Conservation (phyloP, 2,113 vertebrate genomes). For the Aldabrachelys gigantea region DNA sequence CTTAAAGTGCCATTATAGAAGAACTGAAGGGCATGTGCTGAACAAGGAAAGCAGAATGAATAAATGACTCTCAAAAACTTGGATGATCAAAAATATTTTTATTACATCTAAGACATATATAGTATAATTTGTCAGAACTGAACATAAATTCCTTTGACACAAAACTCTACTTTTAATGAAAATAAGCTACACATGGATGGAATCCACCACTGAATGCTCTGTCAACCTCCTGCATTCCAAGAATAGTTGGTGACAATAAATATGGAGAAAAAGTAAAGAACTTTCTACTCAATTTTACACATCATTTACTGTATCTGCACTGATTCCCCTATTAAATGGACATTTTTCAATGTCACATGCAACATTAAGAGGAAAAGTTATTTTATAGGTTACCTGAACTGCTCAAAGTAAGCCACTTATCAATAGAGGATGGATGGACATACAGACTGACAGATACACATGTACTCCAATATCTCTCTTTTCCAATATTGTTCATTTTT, state of each 20-base stretch:
- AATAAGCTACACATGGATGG: conserved; percentile 64
- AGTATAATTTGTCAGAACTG: conserved; percentile 41
- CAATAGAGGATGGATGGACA: background rate
- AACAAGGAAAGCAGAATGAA: conserved; percentile 39
- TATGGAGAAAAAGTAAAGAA: conserved; percentile 55
- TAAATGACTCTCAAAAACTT: conserved; percentile 30
- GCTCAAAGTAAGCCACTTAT: background rate
- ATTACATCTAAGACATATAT: conserved; percentile 24
- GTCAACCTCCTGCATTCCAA: conserved; percentile 11
- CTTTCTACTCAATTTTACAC: conserved; percentile 70
- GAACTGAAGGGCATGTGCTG: background rate
- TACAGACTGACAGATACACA: no score
- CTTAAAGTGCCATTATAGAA: conserved; percentile 1
- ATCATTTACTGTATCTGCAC: conserved; percentile 51
- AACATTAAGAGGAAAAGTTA: conserved; percentile 26
- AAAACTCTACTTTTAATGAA: conserved; percentile 68
- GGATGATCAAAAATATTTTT: conserved; percentile 57
- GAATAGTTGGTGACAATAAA: conserved; percentile 55
- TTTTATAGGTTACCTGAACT: background rate
- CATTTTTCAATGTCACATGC: conserved; percentile 57
- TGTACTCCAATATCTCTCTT: accelerated
- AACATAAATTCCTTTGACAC: conserved; percentile 64
- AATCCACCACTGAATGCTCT: conserved; percentile 52
- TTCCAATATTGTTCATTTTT: accelerated
- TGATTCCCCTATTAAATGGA: conserved; percentile 24